Conservation (phyloP, 2,113 vertebrate genomes). For the Brachyhypopomus occidentalis region DNA sequence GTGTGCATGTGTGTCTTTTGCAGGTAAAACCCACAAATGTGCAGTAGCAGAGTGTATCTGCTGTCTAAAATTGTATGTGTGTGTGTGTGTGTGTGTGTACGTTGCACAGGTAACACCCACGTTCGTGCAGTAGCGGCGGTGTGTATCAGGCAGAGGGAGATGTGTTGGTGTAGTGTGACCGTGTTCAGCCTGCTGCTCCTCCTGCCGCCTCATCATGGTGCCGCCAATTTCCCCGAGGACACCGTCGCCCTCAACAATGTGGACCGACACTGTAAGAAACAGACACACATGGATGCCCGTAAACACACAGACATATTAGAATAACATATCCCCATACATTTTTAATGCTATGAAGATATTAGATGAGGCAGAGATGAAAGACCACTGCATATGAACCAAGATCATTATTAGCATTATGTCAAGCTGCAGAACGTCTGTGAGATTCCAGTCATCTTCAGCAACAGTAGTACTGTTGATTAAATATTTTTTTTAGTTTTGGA, state of each 20-base stretch:
- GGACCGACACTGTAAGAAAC: conserved; percentile 89
- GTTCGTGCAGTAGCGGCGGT: conserved; percentile 10
- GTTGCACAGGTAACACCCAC: conserved; percentile 31
- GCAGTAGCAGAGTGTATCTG: neutral
- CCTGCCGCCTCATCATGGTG: conserved; percentile 72
- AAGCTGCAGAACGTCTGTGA: neutral
- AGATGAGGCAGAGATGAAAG: no score
- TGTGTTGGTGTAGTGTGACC: conserved; percentile 59
- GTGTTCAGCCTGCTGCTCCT: conserved; percentile 80
- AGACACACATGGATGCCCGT: neutral
- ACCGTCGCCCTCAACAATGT: conserved; percentile 84
- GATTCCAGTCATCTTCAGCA: conserved; percentile 2
- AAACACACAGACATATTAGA: neutral
- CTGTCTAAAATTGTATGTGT: conserved; percentile 4
- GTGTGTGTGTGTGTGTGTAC: conserved; percentile 32
- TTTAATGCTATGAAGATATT: no score
- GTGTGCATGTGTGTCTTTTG: no score
- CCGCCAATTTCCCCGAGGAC: conserved; percentile 95
- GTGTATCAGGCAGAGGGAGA: conserved; percentile 47
- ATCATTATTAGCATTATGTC: no score
- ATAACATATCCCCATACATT: no score
- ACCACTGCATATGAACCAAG: no score
- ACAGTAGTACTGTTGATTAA: no score
- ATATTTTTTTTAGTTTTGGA: no score
- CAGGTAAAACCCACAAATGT: neutral